phyloP scores from a whole-genome alignment of 2,113 vertebrate genomes.

The Dermatemys mawii region DNA sequence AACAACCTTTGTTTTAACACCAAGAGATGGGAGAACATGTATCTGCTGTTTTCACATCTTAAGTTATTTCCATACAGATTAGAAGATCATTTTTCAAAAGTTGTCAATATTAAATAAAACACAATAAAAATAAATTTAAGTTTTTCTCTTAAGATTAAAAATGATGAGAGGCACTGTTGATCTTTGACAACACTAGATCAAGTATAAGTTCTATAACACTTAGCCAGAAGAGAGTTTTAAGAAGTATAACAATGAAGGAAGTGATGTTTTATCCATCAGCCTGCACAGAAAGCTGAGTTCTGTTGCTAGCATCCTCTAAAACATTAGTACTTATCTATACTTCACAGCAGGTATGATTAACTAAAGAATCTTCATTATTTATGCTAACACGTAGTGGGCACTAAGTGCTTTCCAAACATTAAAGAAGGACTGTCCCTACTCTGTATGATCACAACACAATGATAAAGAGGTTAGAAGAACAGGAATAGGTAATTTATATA shows the following conservation, averaged over 20 bases:
- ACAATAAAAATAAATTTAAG: not conserved
- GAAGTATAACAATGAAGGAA: not conserved
- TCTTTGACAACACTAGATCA: not conserved
- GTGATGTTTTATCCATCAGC: not conserved
- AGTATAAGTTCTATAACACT: not conserved
- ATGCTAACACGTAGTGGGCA: not conserved
- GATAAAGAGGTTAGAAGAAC: not conserved
- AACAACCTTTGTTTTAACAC: not conserved
- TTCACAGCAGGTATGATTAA: not conserved
- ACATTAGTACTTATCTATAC: not conserved
- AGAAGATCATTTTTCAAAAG: not conserved
- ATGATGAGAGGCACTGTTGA: not conserved
- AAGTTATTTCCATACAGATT: not conserved
- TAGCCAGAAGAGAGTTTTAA: no score
- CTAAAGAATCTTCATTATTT: not conserved
- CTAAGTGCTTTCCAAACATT: not conserved
- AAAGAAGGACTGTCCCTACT: not conserved
- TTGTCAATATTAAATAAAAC: not conserved
- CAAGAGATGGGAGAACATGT: not conserved
- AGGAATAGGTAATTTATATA: not conserved
- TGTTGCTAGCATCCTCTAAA: not conserved
- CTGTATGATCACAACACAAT: not conserved
- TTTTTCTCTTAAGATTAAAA: not conserved
- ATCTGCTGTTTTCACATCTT: not conserved
- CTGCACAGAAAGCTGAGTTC: not conserved